Evolutionary conservation across 2,797 vertebrate genomes (phyloP), one percentile per base, ranked within the genome.

Genomic region (Sardinella longiceps): DNA sequence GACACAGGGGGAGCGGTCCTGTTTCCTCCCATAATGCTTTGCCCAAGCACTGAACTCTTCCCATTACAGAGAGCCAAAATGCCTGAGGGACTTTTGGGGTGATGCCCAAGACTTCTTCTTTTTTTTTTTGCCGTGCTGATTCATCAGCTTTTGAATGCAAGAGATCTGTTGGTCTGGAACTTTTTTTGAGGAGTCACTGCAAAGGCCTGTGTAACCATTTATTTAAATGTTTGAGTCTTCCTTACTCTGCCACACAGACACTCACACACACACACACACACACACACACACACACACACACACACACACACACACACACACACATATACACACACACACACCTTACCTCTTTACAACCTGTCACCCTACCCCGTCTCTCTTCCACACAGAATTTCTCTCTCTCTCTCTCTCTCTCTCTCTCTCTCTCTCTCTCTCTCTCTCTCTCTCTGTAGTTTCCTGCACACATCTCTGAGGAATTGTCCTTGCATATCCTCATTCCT

Each of bases 41-140:
- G n/a, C 63, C 43, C 12, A 53, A 77, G 80, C 51, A 37, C 18
- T 82, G 20, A 84, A 33, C 83, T 23, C 81, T 56, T 43, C 11
- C 53, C 83, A 63, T 28, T 30, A 9, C 33, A 48, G 50, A 39
- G 56, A 45, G 70, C 50, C 37, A 46, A 80, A 83, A 85, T 83
- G 80, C 82, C 43, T 39, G 48, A 50, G 51, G 18, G 82, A 45
- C 20, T 66, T 56, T 80, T 85, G 83, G 70, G 74, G 37, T n/a
- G 37, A 77, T 66, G 81, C 77, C 77, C 77, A 83, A 48, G 28
- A 30, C 7, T 30, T 43, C 9, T 50, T 53, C 23, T 53, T 84
- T 28, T 53, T 20, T 53, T 82, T 82, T 84, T 82, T 28, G 28
- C 66, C 20, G 25, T 82, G 85, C 85, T 80, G 66, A 85, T 81